Evolutionary conservation across 2,888 invertebrate genomes (phyloP).

Genomic region (Drosophila suboccidentalis): DNA sequence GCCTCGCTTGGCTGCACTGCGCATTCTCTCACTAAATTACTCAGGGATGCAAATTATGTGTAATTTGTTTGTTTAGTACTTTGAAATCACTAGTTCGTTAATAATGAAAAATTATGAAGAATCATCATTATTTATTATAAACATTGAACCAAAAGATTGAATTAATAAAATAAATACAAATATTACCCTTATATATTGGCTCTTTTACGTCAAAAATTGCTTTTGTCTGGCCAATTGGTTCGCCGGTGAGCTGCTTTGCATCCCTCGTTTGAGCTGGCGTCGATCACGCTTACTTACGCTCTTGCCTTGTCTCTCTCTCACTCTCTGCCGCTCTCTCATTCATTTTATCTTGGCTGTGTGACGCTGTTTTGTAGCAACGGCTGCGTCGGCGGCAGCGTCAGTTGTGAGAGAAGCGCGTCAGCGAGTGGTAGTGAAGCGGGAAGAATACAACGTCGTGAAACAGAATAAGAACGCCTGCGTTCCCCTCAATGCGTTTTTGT

Average conservation of each 20-base stretch:
- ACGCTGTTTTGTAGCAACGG: conserved; percentile 42
- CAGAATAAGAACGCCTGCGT: conserved; percentile 23
- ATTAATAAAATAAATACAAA: neutral
- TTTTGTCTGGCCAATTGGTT: conserved; percentile 24
- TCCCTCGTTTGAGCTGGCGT: conserved; percentile 36
- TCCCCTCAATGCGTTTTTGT: conserved; percentile 34
- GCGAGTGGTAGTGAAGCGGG: conserved; percentile 44
- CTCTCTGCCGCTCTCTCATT: conserved; percentile 9
- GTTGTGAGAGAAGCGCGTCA: conserved; percentile 60
- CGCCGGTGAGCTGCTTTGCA: conserved; percentile 21
- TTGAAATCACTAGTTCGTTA: neutral
- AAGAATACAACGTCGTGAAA: conserved; percentile 31
- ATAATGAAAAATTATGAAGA: neutral
- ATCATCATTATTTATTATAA: neutral
- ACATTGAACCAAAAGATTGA: neutral
- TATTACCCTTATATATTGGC: neutral
- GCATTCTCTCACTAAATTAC: conserved; percentile 30
- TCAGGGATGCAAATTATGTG: conserved; percentile 41
- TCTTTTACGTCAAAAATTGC: neutral
- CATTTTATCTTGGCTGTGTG: conserved; percentile 32
- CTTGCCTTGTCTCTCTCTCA: conserved; percentile 19
- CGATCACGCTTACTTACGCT: conserved; percentile 38
- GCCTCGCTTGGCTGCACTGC: conserved; percentile 50
- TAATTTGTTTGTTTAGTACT: conserved; percentile 1
- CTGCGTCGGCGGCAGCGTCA: conserved; percentile 62